Conservation (phyloP, 2,888 invertebrate species). For the Drosophila borealis region DNA sequence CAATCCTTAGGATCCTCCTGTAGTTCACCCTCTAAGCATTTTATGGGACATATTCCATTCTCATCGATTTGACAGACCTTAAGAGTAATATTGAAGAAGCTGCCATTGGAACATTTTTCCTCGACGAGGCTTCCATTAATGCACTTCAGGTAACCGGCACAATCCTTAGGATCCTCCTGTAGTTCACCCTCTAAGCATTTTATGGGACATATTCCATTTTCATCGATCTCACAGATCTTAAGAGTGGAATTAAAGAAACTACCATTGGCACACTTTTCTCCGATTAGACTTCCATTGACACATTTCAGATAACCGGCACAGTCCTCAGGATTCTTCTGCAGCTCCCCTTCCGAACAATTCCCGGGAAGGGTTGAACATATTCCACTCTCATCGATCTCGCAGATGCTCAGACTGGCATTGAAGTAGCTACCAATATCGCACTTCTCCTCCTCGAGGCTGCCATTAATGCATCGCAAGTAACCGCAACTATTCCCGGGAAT, state of each 20-base stretch:
- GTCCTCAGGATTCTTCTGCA: background rate
- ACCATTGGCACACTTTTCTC: constrained; percentile 3
- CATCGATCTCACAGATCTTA: constrained; percentile 18
- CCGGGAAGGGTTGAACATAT: no score
- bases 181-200: constrained; percentile 3
- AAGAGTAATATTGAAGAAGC: background rate
- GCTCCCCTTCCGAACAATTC: no score
- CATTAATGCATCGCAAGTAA: constrained; percentile 11
- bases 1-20: constrained; percentile 5
- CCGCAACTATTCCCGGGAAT: constrained; percentile 13
- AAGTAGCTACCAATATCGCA: constrained; percentile 3
- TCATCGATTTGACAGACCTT: constrained; percentile 3
- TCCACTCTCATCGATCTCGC: no score
- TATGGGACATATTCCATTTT: background rate
- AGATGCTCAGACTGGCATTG: no score
- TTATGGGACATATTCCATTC: background rate
- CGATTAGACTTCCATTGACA: background rate
- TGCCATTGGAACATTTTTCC: constrained; percentile 1
- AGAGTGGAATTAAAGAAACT: constrained; percentile 12
- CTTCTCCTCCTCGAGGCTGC: background rate
- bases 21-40: constrained; percentile 1
- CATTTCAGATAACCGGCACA: constrained; percentile 18
- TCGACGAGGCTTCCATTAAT: no score
- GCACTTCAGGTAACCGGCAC: background rate
- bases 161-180: constrained; percentile 2